Conservation (phyloP, 1,140 invertebrate genomes). For the Glossosoma conforme region DNA sequence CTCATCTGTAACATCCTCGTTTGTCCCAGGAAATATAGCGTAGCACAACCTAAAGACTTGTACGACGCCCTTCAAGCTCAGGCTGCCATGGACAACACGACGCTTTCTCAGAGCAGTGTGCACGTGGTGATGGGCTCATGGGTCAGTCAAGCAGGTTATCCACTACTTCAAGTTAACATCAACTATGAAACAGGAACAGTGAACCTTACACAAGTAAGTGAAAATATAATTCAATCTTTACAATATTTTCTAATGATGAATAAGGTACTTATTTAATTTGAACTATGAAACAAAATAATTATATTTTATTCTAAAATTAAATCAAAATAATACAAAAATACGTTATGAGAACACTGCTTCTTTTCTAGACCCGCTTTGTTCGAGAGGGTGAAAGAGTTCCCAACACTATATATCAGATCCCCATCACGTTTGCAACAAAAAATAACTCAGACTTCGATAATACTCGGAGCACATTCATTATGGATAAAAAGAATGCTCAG, state of each 20-base stretch:
- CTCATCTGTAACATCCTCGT: no score
- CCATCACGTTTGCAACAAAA: slow-evolving; percentile 49
- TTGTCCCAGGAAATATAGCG: slow-evolving; percentile 38
- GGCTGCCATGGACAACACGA: slow-evolving; percentile 35
- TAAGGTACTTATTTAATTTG: no score
- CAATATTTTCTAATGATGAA: no score
- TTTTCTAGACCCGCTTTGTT: slow-evolving; percentile 8
- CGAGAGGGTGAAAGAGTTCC: slow-evolving; percentile 5
- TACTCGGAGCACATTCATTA: slow-evolving; percentile 40
- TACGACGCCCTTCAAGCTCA: slow-evolving; percentile 58
- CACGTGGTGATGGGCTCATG: slow-evolving; percentile 49
- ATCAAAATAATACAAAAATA: no score
- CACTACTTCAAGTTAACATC: slow-evolving; percentile 46
- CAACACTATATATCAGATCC: slow-evolving; percentile 48
- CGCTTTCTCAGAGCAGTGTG: slow-evolving; percentile 34
- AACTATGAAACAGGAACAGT: slow-evolving; percentile 45
- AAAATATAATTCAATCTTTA: no score
- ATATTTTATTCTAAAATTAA: no score
- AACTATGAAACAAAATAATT: no score
- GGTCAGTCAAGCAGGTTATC: slow-evolving; percentile 50
- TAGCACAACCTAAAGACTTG: slow-evolving; percentile 60
- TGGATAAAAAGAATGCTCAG: slow-evolving; percentile 31
- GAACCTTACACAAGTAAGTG: slow-evolving; percentile 47
- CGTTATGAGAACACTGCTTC: no score
- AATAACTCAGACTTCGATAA: slow-evolving; percentile 43